Evolutionary conservation across 2,888 invertebrate species (phyloP).

Genomic region (Hecatera dysodea): DNA sequence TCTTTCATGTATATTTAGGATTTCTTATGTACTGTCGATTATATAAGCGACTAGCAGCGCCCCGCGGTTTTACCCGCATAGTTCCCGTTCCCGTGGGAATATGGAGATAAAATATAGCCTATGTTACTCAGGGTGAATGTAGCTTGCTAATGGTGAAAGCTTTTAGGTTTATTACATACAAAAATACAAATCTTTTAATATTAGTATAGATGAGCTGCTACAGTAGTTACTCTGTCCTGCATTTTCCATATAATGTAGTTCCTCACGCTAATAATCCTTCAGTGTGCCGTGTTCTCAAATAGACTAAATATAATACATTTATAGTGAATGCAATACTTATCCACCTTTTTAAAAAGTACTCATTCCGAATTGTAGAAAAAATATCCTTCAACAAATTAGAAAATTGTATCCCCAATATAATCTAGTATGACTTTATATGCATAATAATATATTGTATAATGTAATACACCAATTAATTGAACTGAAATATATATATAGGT

Average conservation of each 20-base stretch:
- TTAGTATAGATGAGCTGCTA: too few relatives aligned
- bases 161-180: too few relatives aligned
- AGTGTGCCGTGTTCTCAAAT: conserved; percentile 29
- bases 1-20: neutral
- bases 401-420: conserved; percentile 14
- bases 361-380: conserved; percentile 18
- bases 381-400: conserved; percentile 10
- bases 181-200: too few relatives aligned
- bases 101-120: too few relatives aligned
- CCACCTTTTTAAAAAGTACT: conserved; percentile 3
- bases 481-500: conserved; percentile 33
- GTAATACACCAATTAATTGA: conserved; percentile 24
- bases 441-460: conserved; percentile 24
- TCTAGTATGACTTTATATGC: conserved; percentile 9
- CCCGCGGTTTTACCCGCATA: too few relatives aligned
- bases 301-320: conserved; percentile 14
- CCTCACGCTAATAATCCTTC: conserved; percentile 13
- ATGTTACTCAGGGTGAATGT: too few relatives aligned
- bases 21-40: neutral
- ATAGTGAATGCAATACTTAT: conserved; percentile 13
- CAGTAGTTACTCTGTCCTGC: conserved; percentile 7
- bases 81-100: too few relatives aligned
- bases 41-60: neutral
- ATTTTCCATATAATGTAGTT: conserved; percentile 23
- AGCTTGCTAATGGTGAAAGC: too few relatives aligned